These are phyloP conservation scores for Pseudoatta argentina DNA, from an alignment of 1,140 invertebrate species.

Conservation along the genomic window DNA sequence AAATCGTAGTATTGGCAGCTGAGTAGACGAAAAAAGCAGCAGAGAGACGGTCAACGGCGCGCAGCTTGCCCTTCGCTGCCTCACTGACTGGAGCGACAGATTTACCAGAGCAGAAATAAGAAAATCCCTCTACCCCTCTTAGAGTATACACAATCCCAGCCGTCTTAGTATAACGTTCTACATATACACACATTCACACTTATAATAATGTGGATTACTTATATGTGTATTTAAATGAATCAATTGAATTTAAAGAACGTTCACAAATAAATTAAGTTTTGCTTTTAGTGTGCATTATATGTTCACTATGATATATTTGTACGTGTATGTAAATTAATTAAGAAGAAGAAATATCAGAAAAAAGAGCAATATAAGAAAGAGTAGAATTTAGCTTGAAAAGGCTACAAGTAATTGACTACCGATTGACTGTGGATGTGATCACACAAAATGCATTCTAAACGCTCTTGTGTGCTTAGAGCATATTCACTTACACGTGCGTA, in stretches of 20 bases:
- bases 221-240: slow-evolving; percentile 23
- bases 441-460: slow-evolving; percentile 24
- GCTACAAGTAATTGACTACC: slow-evolving; percentile 64
- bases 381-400: not conserved
- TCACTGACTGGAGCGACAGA: slow-evolving; percentile 86
- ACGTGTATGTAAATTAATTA: not conserved
- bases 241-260: not conserved
- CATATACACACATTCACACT: not conserved
- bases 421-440: slow-evolving; percentile 51
- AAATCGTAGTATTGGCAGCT: slow-evolving; percentile 9
- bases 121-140: slow-evolving; percentile 81
- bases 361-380: slow-evolving; percentile 18
- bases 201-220: slow-evolving; percentile 11
- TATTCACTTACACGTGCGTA: slow-evolving; percentile 39
- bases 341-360: not conserved
- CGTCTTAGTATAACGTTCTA: slow-evolving; percentile 23
- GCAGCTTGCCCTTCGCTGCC: slow-evolving; percentile 83
- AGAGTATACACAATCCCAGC: slow-evolving; percentile 57
- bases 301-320: not conserved
- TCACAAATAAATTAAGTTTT: not conserved
- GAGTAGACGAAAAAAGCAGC: slow-evolving; percentile 75
- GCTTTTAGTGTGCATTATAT: not conserved
- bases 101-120: slow-evolving; percentile 87
- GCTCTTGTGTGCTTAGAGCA: slow-evolving; percentile 1
- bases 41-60: slow-evolving; percentile 81